Conservation (phyloP, 1,140 invertebrate species). For the Laupala kohalensis region DNA sequence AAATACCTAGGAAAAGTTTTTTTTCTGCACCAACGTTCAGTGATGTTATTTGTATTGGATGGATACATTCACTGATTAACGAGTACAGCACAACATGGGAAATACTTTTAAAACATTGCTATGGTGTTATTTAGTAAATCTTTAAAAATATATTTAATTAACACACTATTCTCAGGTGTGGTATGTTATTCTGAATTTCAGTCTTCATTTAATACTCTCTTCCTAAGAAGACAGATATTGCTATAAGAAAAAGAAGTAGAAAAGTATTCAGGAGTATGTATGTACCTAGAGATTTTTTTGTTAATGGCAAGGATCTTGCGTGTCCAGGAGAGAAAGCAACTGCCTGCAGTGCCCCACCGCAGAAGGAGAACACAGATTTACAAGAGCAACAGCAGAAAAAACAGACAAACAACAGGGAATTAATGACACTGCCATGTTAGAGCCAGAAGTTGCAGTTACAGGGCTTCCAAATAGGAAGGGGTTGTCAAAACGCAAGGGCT, state of each 20-base stretch:
- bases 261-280: constrained; percentile 11
- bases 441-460: neutral
- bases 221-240: neutral
- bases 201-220: too few relatives aligned
- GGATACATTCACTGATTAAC: too few relatives aligned
- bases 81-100: too few relatives aligned
- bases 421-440: neutral
- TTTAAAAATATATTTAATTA: too few relatives aligned
- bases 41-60: too few relatives aligned
- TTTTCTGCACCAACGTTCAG: too few relatives aligned
- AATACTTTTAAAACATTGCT: too few relatives aligned
- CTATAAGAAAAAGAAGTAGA: neutral
- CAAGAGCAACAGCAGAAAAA: constrained; percentile 27
- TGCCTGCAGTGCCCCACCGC: constrained; percentile 30
- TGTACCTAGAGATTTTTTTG: constrained; percentile 31
- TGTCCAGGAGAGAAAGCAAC: constrained; percentile 31
- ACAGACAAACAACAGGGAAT: constrained; percentile 22
- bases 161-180: too few relatives aligned
- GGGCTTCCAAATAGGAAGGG: neutral
- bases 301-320: constrained; percentile 33
- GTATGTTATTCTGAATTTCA: too few relatives aligned
- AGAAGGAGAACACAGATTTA: constrained; percentile 15
- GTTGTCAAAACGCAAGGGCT: neutral
- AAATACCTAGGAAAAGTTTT: too few relatives aligned
- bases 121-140: too few relatives aligned